Evolutionary conservation across 2,888 invertebrate genomes (phyloP).

Genomic region (Oscheius sp.): DNA sequence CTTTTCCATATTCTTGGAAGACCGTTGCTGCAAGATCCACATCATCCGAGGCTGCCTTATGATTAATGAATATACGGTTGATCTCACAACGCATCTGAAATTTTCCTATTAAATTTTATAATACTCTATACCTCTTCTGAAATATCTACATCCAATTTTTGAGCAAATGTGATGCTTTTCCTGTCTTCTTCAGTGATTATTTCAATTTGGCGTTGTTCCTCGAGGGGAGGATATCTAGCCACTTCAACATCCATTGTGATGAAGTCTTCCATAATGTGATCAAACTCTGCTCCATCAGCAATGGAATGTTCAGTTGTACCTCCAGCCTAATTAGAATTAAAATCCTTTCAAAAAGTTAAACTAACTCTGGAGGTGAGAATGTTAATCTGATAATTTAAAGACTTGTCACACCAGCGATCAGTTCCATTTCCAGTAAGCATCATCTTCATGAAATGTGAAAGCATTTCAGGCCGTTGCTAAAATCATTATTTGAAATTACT

Average conservation of each 20-base stretch:
- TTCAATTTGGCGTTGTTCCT: slow-evolving; percentile 42
- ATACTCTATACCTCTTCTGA: slow-evolving; percentile 22
- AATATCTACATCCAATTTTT: slow-evolving; percentile 50
- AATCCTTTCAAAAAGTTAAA: background rate
- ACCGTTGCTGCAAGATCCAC: slow-evolving; percentile 58
- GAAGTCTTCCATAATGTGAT: slow-evolving; percentile 65
- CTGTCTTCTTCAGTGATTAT: slow-evolving; percentile 32
- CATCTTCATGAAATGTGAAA: slow-evolving; percentile 52
- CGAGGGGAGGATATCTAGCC: slow-evolving; percentile 37
- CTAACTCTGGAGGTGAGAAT: slow-evolving; percentile 49
- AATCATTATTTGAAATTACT: slow-evolving; percentile 5
- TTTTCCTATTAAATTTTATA: background rate
- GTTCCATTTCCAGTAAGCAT: slow-evolving; percentile 61
- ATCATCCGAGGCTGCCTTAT: slow-evolving; percentile 35
- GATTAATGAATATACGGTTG: slow-evolving; percentile 34
- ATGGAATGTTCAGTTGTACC: slow-evolving; percentile 64
- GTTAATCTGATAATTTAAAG: slow-evolving; percentile 58
- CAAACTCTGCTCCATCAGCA: slow-evolving; percentile 65
- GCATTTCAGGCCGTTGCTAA: slow-evolving; percentile 47
- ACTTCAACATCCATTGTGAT: slow-evolving; percentile 50
- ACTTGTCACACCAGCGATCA: slow-evolving; percentile 66
- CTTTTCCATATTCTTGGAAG: slow-evolving; percentile 64
- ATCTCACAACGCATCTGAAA: slow-evolving; percentile 50
- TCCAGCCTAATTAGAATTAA: slow-evolving; percentile 40
- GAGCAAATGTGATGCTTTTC: slow-evolving; percentile 43